Conservation (phyloP, 2,113 vertebrate genomes). For the Ptilorrhoa leucosticta region DNA sequence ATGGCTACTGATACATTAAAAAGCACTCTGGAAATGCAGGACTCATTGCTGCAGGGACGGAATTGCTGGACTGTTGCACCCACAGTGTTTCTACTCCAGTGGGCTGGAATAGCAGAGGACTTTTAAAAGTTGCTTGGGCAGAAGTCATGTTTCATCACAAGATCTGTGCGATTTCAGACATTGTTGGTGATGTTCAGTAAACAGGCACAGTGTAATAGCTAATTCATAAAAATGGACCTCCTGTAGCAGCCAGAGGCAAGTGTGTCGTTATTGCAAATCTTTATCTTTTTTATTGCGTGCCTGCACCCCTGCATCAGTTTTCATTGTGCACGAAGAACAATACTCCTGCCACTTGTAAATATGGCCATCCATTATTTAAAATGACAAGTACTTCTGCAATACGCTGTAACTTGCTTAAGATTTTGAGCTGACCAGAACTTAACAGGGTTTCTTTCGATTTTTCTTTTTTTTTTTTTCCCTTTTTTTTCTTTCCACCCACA, state of each 20-base stretch:
- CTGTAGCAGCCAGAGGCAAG: slow-evolving; percentile 10
- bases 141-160: not conserved
- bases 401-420: not conserved
- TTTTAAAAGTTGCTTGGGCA: not conserved
- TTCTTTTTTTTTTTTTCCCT: not conserved
- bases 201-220: not conserved
- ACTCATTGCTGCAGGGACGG: not conserved
- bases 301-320: not conserved
- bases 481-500: not conserved
- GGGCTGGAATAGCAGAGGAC: not conserved
- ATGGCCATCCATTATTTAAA: not conserved
- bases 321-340: not conserved
- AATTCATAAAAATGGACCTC: slow-evolving; percentile 27
- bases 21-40: not conserved
- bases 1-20: not conserved
- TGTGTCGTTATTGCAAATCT: slow-evolving; percentile 23
- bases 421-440: not conserved
- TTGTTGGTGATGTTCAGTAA: not conserved
- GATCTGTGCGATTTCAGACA: not conserved
- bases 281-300: slow-evolving; percentile 31
- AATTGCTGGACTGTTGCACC: not conserved
- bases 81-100: not conserved
- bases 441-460: not conserved
- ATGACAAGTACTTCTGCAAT: not conserved
- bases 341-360: not conserved